A percentile compares a stretch with the other conserved stretches of the same genome.
Conservation (phyloP, 2,888 invertebrate genomes). For the Metellina segmentata region DNA sequence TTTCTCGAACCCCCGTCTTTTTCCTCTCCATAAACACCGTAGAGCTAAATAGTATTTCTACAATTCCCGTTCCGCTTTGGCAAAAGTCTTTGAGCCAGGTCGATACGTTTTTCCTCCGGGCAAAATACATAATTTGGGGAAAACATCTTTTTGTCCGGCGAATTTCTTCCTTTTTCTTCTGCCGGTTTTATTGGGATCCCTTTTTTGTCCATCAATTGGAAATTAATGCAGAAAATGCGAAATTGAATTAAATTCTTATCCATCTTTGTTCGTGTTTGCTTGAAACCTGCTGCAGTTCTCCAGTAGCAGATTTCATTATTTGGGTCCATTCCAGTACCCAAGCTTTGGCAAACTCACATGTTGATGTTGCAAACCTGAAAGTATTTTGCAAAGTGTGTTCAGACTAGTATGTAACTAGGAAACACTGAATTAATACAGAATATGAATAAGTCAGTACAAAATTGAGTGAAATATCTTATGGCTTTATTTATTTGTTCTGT, state of each 20-base stretch:
- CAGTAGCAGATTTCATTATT: too few species aligned
- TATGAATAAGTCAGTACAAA: too few species aligned
- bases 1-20: not conserved
- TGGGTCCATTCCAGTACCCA: too few species aligned
- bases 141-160: constrained; percentile 2
- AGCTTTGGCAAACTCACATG: too few species aligned
- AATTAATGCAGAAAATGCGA: not conserved
- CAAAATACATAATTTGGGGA: constrained; percentile 13
- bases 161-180: not conserved
- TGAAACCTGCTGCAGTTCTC: not conserved
- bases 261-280: not conserved
- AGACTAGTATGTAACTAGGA: too few species aligned
- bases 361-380: too few species aligned
- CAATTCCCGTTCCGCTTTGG: constrained; percentile 8
- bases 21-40: constrained; percentile 7
- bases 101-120: constrained; percentile 2
- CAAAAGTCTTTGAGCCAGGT: not conserved
- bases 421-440: too few species aligned
- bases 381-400: too few species aligned
- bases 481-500: too few species aligned
- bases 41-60: constrained; percentile 10
- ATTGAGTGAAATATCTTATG: too few species aligned
- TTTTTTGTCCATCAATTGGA: not conserved
- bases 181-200: not conserved
- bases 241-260: too few species aligned